Conservation (phyloP, 2,113 vertebrate species). For the Cisticola juncidis region DNA sequence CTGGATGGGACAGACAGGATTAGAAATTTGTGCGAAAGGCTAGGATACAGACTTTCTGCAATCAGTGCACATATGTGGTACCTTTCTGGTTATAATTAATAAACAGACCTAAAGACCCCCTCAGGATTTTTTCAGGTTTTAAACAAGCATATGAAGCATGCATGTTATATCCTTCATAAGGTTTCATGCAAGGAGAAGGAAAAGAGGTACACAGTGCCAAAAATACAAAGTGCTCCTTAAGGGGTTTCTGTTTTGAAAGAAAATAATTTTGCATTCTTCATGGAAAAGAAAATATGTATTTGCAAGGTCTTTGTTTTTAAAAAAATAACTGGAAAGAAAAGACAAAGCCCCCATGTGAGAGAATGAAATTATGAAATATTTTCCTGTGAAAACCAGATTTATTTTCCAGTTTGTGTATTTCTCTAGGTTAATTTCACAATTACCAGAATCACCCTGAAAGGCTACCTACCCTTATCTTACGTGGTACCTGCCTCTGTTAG, state of each 20-base stretch:
- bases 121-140: constrained; percentile 42
- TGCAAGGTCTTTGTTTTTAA: neutral
- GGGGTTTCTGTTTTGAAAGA: constrained; percentile 33
- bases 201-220: neutral
- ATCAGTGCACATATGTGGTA: constrained; percentile 34
- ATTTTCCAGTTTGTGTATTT: constrained; percentile 15
- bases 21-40: constrained; percentile 59
- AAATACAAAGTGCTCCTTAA: constrained; percentile 20
- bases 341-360: neutral
- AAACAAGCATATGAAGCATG: constrained; percentile 9
- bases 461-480: neutral
- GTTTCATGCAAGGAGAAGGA: neutral
- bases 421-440: constrained; percentile 17
- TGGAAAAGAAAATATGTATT: neutral
- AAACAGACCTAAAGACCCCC: constrained; percentile 40
- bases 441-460: constrained; percentile 8
- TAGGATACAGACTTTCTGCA: constrained; percentile 47
- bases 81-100: constrained; percentile 56
- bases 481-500: neutral
- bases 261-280: constrained; percentile 24
- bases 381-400: neutral
- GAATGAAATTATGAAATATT: constrained; percentile 15
- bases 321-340: neutral
- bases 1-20: constrained; percentile 67
- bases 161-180: constrained; percentile 20